phyloP scores from a whole-genome alignment of 2,113 vertebrate species.

The Cephalopterus ornatus region DNA sequence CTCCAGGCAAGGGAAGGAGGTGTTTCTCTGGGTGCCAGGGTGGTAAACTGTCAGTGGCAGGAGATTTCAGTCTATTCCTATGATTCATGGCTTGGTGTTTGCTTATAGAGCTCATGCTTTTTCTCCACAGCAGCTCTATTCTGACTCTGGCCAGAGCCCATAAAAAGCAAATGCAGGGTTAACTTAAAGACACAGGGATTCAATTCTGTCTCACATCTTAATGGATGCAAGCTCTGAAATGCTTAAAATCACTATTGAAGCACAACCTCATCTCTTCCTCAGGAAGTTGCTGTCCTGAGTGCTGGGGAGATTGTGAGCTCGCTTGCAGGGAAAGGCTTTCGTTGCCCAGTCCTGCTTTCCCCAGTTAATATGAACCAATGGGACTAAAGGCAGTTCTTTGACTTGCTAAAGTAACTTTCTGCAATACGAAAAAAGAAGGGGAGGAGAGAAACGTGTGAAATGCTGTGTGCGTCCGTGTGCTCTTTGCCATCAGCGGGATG shows the following conservation, averaged over 20 bases:
- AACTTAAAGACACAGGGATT: neutral
- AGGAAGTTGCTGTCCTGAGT: slow-evolving; percentile 27
- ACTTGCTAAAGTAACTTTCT: neutral
- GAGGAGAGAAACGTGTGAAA: neutral
- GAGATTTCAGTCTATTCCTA: neutral
- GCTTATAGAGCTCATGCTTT: neutral
- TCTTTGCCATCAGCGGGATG: neutral
- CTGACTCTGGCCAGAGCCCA: neutral
- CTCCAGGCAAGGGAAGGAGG: neutral
- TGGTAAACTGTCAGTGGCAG: neutral
- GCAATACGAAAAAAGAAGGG: neutral
- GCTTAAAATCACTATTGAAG: neutral
- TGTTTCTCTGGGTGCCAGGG: accelerated
- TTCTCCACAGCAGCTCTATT: neutral
- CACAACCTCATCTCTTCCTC: neutral
- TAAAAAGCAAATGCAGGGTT: neutral
- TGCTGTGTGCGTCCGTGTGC: accelerated
- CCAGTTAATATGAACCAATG: neutral
- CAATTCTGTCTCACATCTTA: neutral
- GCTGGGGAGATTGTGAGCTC: neutral
- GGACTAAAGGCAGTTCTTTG: neutral
- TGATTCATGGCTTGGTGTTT: neutral
- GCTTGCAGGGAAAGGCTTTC: neutral
- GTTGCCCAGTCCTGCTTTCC: neutral
- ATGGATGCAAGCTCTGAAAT: neutral